A percentile compares a stretch with the other conserved stretches of the same genome.
These are phyloP conservation scores for Tetragonisca angustula DNA, from an alignment of 2,888 invertebrate genomes.

Conservation along the genomic window DNA sequence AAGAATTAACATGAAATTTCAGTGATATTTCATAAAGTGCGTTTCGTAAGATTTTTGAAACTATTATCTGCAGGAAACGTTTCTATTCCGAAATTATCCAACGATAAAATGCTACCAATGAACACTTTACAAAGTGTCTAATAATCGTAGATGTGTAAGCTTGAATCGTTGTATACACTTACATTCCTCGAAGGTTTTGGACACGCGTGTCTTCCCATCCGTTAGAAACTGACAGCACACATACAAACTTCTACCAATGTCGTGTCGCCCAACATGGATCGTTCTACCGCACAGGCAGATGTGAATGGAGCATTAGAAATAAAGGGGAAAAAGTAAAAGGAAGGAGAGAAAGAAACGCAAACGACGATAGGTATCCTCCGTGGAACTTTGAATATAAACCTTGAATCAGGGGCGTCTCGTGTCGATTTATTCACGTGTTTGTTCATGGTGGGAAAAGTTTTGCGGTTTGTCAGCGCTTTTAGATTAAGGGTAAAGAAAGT, in stretches of 20 bases:
- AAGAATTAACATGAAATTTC: not conserved
- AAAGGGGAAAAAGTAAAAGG: constrained; percentile 38
- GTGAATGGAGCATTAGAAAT: constrained; percentile 62
- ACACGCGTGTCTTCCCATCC: constrained; percentile 5
- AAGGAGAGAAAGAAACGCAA: constrained; percentile 40
- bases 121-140: not conserved
- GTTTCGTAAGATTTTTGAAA: not conserved
- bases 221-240: constrained; percentile 1
- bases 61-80: not conserved
- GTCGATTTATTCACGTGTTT: constrained; percentile 84
- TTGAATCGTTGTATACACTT: not conserved
- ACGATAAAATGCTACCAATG: too few species aligned
- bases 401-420: constrained; percentile 74
- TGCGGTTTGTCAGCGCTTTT: constrained; percentile 84
- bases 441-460: constrained; percentile 82
- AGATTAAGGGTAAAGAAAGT: constrained; percentile 77
- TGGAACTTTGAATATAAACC: constrained; percentile 83
- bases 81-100: too few species aligned
- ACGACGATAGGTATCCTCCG: constrained; percentile 71
- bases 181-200: constrained; percentile 20
- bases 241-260: constrained; percentile 11
- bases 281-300: constrained; percentile 29
- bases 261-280: constrained; percentile 33
- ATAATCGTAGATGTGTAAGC: constrained; percentile 3
- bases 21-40: not conserved